Evolutionary conservation across 2,113 vertebrate genomes (phyloP).

Genomic region (Ptyas mucosa): DNA sequence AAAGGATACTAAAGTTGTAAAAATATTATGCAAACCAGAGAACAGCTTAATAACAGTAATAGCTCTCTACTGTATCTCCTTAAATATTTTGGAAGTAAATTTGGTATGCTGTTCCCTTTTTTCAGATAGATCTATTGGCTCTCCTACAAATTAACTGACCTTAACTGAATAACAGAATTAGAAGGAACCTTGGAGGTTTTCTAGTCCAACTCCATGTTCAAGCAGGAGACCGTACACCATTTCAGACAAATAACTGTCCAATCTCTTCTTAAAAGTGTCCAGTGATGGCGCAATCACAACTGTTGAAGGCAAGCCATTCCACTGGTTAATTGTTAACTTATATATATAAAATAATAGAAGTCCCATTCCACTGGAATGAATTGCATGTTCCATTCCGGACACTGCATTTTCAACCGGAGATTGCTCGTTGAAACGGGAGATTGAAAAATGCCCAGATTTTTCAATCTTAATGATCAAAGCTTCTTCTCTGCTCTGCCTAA

Average conservation of each 20-base stretch:
- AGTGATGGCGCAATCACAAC: not conserved
- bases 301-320: not conserved
- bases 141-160: not conserved
- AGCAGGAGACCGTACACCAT: not conserved
- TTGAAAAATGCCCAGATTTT: not conserved
- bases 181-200: not conserved
- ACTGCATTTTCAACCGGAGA: not conserved
- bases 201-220: not conserved
- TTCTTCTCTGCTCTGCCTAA: not conserved
- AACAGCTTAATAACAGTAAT: fast-evolving
- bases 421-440: too few relatives aligned
- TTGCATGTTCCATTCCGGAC: not conserved
- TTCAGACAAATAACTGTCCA: not conserved
- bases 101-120: not conserved
- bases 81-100: not conserved
- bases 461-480: not conserved
- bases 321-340: not conserved
- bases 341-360: not conserved
- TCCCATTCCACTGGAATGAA: not conserved
- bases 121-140: not conserved
- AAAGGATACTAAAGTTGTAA: not conserved
- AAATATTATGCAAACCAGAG: slow-evolving; percentile 7
- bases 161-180: not conserved
- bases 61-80: not conserved
- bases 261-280: not conserved